phyloP scores from a whole-genome alignment of 2,888 invertebrate species.

The Xiphydria camelus region DNA sequence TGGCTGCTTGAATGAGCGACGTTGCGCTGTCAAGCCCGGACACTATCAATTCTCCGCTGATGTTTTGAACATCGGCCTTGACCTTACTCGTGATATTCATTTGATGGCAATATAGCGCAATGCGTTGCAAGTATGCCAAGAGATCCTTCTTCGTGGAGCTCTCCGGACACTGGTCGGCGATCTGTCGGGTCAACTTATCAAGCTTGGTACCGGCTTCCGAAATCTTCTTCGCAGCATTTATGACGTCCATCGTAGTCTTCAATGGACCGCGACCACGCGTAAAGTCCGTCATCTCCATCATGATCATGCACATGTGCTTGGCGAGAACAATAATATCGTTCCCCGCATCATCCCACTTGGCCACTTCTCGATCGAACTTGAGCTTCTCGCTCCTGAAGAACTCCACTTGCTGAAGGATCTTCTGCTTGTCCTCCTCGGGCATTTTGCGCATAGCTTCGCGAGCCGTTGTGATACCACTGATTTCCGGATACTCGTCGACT shows the following conservation, averaged over 20 bases:
- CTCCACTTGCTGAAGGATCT: constrained; percentile 94
- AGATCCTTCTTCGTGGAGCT: constrained; percentile 97
- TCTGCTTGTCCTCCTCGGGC: constrained; percentile 97
- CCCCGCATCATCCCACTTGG: constrained; percentile 99
- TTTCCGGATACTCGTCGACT: constrained; percentile 92
- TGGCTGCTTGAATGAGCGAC: constrained; percentile 97
- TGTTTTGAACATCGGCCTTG: constrained; percentile 99
- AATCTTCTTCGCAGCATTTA: constrained; percentile 98
- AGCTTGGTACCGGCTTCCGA: constrained; percentile 97
- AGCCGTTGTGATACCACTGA: constrained; percentile 91
- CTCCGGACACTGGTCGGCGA: constrained; percentile 97
- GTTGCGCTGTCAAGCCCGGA: constrained; percentile 98
- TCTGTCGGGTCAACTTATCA: constrained; percentile 92
- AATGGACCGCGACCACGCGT: constrained; percentile 98
- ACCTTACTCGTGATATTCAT: constrained; percentile 99
- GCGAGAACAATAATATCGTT: constrained; percentile 98
- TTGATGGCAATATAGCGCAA: constrained; percentile 98
- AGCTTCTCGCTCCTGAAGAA: constrained; percentile 93
- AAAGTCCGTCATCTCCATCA: constrained; percentile 99
- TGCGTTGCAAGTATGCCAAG: constrained; percentile 93
- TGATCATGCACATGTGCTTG: constrained; percentile 99
- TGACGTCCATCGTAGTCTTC: constrained; percentile 99
- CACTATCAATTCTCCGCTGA: constrained; percentile 97
- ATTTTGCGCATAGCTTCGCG: constrained; percentile 95
- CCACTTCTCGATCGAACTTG: constrained; percentile 97